Conservation (phyloP, 1,140 invertebrate species). For the Eufriesea mexicana region DNA sequence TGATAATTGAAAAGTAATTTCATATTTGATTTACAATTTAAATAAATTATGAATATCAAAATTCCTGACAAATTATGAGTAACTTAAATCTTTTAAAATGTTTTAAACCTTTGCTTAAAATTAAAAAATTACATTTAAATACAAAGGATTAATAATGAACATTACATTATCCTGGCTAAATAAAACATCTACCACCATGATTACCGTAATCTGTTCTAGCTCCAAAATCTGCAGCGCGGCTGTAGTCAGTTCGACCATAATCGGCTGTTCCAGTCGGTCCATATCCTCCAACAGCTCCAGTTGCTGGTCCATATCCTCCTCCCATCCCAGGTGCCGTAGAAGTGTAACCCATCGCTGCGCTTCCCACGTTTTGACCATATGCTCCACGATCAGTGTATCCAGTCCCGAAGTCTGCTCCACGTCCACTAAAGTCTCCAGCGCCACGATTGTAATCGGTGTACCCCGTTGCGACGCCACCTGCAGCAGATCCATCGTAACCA, state of each 20-base stretch:
- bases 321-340: constrained; percentile 77
- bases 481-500: constrained; percentile 77
- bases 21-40: too few species aligned
- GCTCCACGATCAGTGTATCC: constrained; percentile 78
- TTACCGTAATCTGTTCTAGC: constrained; percentile 78
- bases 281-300: constrained; percentile 76
- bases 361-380: constrained; percentile 77
- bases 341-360: constrained; percentile 78
- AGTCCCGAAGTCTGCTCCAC: constrained; percentile 75
- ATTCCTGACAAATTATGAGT: too few species aligned
- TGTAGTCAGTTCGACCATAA: constrained; percentile 79
- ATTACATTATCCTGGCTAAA: not conserved
- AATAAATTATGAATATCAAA: too few species aligned
- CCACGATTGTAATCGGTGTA: constrained; percentile 80
- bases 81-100: not conserved
- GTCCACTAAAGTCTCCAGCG: constrained; percentile 77
- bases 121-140: not conserved
- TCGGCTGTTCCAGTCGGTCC: constrained; percentile 77
- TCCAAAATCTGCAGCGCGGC: constrained; percentile 76
- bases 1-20: too few species aligned
- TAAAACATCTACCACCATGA: constrained; percentile 56
- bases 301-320: constrained; percentile 76
- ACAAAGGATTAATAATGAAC: not conserved
- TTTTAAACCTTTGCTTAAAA: not conserved
- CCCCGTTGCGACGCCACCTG: constrained; percentile 76